Percentiles rank a stretch among this genome's conserved stretches.
Evolutionary conservation across 2,113 vertebrate genomes (phyloP).

Genomic region (Pseudorasbora parva): DNA sequence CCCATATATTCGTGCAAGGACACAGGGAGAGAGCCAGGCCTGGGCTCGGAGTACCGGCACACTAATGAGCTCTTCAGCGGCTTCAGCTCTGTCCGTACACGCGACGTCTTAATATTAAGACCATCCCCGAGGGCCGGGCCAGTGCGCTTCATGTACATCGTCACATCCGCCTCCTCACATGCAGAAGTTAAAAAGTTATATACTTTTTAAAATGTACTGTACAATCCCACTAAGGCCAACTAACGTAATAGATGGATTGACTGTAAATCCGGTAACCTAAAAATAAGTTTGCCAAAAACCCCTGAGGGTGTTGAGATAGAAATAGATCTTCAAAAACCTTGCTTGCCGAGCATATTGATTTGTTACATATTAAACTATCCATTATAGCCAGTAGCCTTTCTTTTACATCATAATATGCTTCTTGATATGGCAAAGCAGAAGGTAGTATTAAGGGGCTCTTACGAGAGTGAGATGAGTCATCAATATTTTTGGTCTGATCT

Average conservation of each 20-base stretch:
- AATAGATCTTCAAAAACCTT: background rate
- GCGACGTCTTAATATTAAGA: constrained; percentile 23
- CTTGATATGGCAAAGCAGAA: background rate
- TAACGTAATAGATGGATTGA: background rate
- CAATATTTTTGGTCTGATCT: background rate
- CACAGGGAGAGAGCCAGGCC: constrained; percentile 62
- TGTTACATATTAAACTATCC: background rate
- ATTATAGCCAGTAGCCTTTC: background rate
- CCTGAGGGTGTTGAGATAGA: background rate
- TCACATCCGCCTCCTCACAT: background rate
- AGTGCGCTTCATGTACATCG: constrained; percentile 42
- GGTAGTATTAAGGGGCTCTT: no score
- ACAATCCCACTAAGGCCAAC: background rate
- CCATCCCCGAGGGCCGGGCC: constrained; percentile 15
- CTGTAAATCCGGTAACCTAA: background rate
- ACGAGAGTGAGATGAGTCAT: background rate
- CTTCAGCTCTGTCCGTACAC: constrained; percentile 30
- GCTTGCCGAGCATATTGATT: background rate
- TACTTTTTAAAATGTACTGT: background rate
- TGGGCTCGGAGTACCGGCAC: constrained; percentile 53
- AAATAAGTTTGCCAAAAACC: background rate
- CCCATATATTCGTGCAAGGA: constrained; percentile 74
- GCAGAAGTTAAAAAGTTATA: background rate
- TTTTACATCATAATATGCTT: no score
- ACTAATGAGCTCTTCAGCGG: constrained; percentile 44